These are phyloP conservation scores for Huso huso DNA, from an alignment of 2,797 vertebrate species.

Conservation along the genomic window DNA sequence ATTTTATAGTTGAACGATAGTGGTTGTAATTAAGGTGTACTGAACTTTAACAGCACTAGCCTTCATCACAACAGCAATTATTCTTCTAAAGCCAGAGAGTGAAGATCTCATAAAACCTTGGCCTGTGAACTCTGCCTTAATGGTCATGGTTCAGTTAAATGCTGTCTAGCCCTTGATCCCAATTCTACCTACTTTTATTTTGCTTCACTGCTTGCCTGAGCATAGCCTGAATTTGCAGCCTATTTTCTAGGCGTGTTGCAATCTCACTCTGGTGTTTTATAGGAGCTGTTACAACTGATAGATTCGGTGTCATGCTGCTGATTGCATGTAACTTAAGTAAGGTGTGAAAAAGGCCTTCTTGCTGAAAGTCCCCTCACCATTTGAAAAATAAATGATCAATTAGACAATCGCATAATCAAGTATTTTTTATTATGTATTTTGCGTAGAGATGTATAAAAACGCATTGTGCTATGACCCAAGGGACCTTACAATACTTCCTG, in stretches of 20 bases:
- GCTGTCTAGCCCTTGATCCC: slow-evolving; percentile 63
- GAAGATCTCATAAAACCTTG: slow-evolving; percentile 61
- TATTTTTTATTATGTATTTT: too few relatives aligned
- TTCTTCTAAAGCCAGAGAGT: slow-evolving; percentile 27
- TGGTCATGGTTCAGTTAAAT: slow-evolving; percentile 61
- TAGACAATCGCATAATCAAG: too few relatives aligned
- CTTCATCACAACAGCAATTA: slow-evolving; percentile 20
- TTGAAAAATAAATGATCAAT: too few relatives aligned
- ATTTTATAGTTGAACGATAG: slow-evolving; percentile 22
- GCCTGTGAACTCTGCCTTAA: slow-evolving; percentile 66
- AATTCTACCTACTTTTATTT: slow-evolving; percentile 76
- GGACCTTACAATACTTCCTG: too few relatives aligned
- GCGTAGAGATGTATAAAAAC: too few relatives aligned
- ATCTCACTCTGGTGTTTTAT: slow-evolving; percentile 76
- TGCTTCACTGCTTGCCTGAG: slow-evolving; percentile 73
- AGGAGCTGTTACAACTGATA: slow-evolving; percentile 77
- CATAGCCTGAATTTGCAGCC: slow-evolving; percentile 81
- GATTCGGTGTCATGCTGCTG: slow-evolving; percentile 69
- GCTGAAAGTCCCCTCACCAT: slow-evolving; percentile 19
- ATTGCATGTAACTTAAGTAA: slow-evolving; percentile 64
- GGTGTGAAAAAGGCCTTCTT: slow-evolving; percentile 31
- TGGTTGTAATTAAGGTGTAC: slow-evolving; percentile 31
- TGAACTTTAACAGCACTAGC: slow-evolving; percentile 19
- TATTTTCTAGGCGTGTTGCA: slow-evolving; percentile 79
- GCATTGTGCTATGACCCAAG: too few relatives aligned